Conservation (phyloP, 2,113 vertebrate genomes). For the Sula dactylatra region DNA sequence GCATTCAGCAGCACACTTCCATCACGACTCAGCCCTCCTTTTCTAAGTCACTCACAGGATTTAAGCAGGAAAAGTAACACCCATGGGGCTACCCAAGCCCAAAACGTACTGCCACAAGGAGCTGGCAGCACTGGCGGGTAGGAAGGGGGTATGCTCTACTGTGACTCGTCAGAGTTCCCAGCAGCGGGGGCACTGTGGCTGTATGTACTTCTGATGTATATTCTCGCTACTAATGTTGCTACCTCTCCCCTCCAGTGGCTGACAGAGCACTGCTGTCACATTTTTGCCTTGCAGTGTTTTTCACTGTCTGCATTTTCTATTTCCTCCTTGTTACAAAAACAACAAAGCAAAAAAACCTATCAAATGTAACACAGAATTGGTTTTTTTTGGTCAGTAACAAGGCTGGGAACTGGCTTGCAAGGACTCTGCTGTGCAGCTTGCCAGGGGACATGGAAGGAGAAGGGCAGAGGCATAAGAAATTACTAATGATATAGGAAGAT, state of each 20-base stretch:
- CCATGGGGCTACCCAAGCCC: background rate
- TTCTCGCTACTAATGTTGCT: background rate
- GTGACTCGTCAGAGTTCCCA: background rate
- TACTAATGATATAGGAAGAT: background rate
- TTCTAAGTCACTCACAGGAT: background rate
- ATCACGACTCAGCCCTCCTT: background rate
- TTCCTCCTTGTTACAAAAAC: conserved; percentile 13
- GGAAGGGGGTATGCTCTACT: background rate
- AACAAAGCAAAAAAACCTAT: background rate
- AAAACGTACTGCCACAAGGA: background rate
- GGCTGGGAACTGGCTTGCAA: background rate
- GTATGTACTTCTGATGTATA: background rate
- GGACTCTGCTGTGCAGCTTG: background rate
- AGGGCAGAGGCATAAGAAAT: background rate
- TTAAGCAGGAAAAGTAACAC: background rate
- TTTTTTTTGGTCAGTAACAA: background rate
- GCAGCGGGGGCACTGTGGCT: background rate
- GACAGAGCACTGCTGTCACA: background rate
- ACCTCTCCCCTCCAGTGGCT: background rate
- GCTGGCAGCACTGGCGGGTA: background rate
- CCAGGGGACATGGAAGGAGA: background rate
- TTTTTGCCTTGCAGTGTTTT: background rate
- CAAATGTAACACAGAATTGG: background rate
- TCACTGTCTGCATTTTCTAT: background rate
- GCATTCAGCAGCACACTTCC: background rate